phyloP scores from a whole-genome alignment of 2,888 invertebrate genomes.

The Netelia fuscicornis region DNA sequence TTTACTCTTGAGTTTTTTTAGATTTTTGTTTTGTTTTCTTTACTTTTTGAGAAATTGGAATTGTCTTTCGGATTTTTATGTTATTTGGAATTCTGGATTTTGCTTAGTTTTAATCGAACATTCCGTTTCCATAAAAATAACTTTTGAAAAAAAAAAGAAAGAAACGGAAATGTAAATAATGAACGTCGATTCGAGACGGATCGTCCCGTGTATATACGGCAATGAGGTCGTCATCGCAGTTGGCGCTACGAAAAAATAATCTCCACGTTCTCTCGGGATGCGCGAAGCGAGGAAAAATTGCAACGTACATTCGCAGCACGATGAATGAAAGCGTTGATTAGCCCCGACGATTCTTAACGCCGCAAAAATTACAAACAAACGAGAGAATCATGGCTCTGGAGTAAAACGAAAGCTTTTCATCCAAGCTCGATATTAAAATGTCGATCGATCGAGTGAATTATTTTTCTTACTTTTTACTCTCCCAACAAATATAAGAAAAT shows the following conservation, averaged over 20 bases:
- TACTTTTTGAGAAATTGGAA: neutral
- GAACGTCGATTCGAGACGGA: neutral
- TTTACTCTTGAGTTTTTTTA: too few species aligned
- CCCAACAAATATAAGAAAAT: too few species aligned
- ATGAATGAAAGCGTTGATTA: slow-evolving; percentile 60
- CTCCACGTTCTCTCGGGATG: neutral
- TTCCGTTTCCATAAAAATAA: too few species aligned
- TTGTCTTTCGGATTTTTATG: too few species aligned
- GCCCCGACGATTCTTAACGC: slow-evolving; percentile 35
- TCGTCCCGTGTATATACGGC: neutral
- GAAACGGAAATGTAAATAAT: neutral
- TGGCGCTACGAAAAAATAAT: slow-evolving; percentile 46
- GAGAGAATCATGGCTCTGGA: slow-evolving; percentile 18
- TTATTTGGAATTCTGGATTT: too few species aligned
- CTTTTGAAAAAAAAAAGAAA: too few species aligned
- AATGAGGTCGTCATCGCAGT: slow-evolving; percentile 21
- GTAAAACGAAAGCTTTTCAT: slow-evolving; percentile 1
- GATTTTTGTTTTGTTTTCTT: neutral
- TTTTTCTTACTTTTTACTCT: neutral
- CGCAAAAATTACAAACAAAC: slow-evolving; percentile 45
- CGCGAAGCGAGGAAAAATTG: slow-evolving; percentile 18
- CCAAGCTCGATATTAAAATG: neutral
- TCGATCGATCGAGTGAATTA: neutral
- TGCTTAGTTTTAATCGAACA: too few species aligned
- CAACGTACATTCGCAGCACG: neutral